Evolutionary conservation across 2,113 vertebrate genomes (phyloP).

Genomic region (Sebastes fasciatus): DNA sequence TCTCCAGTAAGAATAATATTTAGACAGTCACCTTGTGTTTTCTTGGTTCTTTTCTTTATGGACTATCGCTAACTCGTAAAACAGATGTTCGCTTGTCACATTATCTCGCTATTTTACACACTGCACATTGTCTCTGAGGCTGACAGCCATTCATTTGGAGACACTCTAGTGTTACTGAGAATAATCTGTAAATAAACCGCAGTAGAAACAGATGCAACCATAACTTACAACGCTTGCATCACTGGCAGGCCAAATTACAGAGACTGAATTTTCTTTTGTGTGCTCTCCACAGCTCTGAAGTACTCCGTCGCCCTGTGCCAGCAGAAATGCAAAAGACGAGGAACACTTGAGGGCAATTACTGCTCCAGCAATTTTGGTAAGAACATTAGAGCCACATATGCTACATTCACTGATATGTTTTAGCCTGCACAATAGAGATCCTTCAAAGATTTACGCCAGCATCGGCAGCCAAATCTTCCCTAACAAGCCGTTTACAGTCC

Average conservation of each 20-base stretch:
- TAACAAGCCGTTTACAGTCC: conserved; percentile 40
- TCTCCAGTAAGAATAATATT: conserved; percentile 53
- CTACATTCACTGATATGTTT: conserved; percentile 5
- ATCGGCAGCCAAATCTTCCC: conserved; percentile 13
- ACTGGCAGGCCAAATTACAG: conserved; percentile 55
- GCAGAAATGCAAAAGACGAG: conserved; percentile 92
- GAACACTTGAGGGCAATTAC: conserved; percentile 93
- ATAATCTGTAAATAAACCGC: conserved; percentile 41
- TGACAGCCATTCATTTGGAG: conserved; percentile 17
- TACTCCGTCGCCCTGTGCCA: conserved; percentile 92
- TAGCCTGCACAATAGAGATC: conserved; percentile 3
- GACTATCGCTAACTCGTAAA: conserved; percentile 45
- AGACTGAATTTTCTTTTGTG: conserved; percentile 31
- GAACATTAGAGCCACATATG: conserved; percentile 54
- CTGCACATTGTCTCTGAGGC: background rate
- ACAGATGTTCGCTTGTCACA: conserved; percentile 46
- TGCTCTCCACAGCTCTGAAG: conserved; percentile 86
- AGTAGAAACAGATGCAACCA: conserved; percentile 33
- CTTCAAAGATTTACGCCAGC: conserved; percentile 8
- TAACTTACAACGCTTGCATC: conserved; percentile 28
- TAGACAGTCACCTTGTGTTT: conserved; percentile 41
- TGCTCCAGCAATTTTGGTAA: conserved; percentile 98
- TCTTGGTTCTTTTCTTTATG: conserved; percentile 29
- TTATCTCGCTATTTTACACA: conserved; percentile 20
- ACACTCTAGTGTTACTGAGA: conserved; percentile 34